These are phyloP conservation scores for Chloroclysta siterata DNA, from an alignment of 2,888 invertebrate species.

Conservation along the genomic window DNA sequence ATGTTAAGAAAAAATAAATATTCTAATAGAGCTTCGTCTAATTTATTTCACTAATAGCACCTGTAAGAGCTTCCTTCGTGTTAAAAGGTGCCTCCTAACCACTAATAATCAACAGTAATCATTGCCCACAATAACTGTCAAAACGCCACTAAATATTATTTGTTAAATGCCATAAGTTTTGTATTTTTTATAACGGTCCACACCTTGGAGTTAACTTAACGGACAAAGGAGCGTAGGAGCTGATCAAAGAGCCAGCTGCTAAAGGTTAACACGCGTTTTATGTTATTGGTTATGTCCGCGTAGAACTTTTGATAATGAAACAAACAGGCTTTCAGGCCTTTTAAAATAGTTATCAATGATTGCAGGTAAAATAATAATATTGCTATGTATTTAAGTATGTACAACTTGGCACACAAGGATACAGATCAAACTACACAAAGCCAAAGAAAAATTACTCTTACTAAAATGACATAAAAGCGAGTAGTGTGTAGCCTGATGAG, in stretches of 20 bases:
- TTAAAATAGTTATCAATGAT: slow-evolving; percentile 7
- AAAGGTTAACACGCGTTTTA: slow-evolving; percentile 63
- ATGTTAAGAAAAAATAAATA: slow-evolving; percentile 3
- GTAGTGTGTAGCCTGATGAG: too few relatives aligned
- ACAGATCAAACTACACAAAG: too few relatives aligned
- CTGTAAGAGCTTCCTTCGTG: slow-evolving; percentile 62
- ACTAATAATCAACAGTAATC: slow-evolving; percentile 76
- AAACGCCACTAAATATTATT: slow-evolving; percentile 83
- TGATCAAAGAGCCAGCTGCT: slow-evolving; percentile 66
- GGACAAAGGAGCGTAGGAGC: slow-evolving; percentile 63
- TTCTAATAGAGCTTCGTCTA: slow-evolving; percentile 7
- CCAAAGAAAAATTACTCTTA: too few relatives aligned
- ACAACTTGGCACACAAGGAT: too few relatives aligned
- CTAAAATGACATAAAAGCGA: too few relatives aligned
- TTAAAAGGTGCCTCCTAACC: slow-evolving; percentile 68
- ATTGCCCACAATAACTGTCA: slow-evolving; percentile 83
- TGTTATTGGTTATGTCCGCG: slow-evolving; percentile 46
- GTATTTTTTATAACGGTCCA: slow-evolving; percentile 77
- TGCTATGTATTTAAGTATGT: too few relatives aligned
- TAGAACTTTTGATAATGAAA: slow-evolving; percentile 55
- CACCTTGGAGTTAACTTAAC: slow-evolving; percentile 62
- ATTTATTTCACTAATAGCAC: slow-evolving; percentile 54
- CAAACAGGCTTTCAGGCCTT: slow-evolving; percentile 42
- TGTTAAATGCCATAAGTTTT: slow-evolving; percentile 80
- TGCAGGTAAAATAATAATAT: not conserved